Conservation (phyloP, 2,888 invertebrate genomes). For the Tinea trinotella region DNA sequence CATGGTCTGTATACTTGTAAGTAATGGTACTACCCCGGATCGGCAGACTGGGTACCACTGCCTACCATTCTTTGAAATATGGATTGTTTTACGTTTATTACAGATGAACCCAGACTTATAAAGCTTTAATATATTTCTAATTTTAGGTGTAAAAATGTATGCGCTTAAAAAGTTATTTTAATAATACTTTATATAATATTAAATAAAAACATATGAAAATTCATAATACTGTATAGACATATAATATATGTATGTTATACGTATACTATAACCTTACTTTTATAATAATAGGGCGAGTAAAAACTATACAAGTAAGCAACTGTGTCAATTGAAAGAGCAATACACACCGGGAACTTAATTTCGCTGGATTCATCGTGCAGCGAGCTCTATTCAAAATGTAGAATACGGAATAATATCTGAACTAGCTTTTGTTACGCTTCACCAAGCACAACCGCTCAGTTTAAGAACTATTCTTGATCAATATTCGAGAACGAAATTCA, state of each 20-base stretch:
- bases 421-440: constrained; percentile 11
- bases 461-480: constrained; percentile 2
- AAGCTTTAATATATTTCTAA: no score
- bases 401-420: constrained; percentile 17
- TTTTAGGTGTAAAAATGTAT: no score
- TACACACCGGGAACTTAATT: constrained; percentile 17
- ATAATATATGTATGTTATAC: neutral
- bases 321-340: constrained; percentile 4
- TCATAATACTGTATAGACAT: no score
- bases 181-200: no score
- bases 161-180: no score
- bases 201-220: no score
- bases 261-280: neutral
- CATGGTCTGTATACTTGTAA: no score
- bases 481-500: neutral
- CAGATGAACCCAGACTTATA: no score
- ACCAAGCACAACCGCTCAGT: neutral
- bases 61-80: no score
- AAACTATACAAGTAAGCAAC: neutral
- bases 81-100: no score
- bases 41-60: no score
- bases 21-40: no score
- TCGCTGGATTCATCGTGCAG: constrained; percentile 14
- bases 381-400: constrained; percentile 2
- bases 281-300: neutral